Evolutionary conservation across 2,888 invertebrate species (phyloP), one percentile per base, ranked within the genome.

Genomic region (Serrognathus titanus): DNA sequence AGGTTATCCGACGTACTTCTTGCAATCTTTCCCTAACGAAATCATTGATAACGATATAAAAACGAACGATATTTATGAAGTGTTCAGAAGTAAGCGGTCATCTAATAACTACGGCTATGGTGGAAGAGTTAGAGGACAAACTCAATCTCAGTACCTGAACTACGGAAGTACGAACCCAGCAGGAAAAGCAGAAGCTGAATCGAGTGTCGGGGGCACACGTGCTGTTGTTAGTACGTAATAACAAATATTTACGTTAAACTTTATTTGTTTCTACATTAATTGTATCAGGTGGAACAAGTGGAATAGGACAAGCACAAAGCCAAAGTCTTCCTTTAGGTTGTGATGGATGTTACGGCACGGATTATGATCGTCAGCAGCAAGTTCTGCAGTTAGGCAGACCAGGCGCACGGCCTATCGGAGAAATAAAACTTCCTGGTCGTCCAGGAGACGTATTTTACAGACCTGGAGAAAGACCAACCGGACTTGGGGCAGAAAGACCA

Each of bases 271-370:
- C 40, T 12, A 40, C 11, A 13, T 12, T 53, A 47, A 48, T 55
- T 51, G 61, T 78, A 79, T 64, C 66, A 92, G 92, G 84, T 80
- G 92, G 92, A 46, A 85, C 81, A 61, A 87, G 86, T 70, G 92
- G 92, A 53, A 92, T 92, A 89, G 92, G 92, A 0, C 92, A 92
- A 80, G 92, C 92, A 0, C 92, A 92, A 77, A 92, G 92, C 76
- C 92, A 92, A 77, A 89, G 90, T 48, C 82, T 85, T 57, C 84
- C 86, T 50, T 83, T 85, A 48, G 82, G 82, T 58, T 90, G 89
- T 65, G 86, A 85, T n/a, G 88, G 84, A 47, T 89, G 89, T 72
- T 76, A 79, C 41, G 80, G 79, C 47, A 74, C 76, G 20, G 43
- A 43, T 43, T 43, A 43, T 11, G 43, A 43, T 11, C 43, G 43